Evolutionary conservation across 2,113 vertebrate genomes (phyloP), one percentile per base, ranked within the genome.

Genomic region (Gulo gulo): DNA sequence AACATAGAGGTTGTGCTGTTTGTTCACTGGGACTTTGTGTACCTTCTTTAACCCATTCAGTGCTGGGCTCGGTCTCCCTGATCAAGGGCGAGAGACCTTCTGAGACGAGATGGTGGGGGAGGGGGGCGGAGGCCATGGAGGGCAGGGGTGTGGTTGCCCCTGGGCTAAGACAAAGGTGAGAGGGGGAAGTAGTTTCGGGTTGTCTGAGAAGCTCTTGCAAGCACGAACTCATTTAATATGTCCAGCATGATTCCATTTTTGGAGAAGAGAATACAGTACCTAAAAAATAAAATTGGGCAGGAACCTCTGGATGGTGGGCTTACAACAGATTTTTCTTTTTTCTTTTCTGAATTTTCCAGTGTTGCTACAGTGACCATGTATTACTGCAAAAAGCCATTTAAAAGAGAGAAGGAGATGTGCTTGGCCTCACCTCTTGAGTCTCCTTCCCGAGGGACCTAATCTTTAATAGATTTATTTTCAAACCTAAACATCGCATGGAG

Each of bases 401-500:
- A 85, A 96, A 81, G 79, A 94, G 69, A 95, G 96, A 96, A 97
- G 96, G 95, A 97, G 96, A 97, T 65, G 24, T 31, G 36, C 34
- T 96, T 71, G 83, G 63, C 50, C 83, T 47, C 13, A 26, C 24
- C 2, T 73, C 61, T 67, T 69, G 34, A 94, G 31, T 91, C 55
- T 96, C 21, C 79, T 96, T 87, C 45, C 63, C 11, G 52, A 84
- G 71, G 69, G 67, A 84, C 45, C 84, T 95, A 34, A n/a, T 76
- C 57, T 74, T 82, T 81, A 42, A 6, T 21, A 57, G 57, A 67
- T 59, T 14, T 61, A 26, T 82, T 65, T 36, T 36, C 71, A 91
- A 81, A 88, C 50, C 31, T 80, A 57, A 31, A 13, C 67, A 11
- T 50, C 52, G 4, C 9, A 12, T 16, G 59, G n/a, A 94, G 59